Base-by-base conservation (phyloP, 2,888 invertebrate genomes). In the Sphinx pinastri region DNA sequence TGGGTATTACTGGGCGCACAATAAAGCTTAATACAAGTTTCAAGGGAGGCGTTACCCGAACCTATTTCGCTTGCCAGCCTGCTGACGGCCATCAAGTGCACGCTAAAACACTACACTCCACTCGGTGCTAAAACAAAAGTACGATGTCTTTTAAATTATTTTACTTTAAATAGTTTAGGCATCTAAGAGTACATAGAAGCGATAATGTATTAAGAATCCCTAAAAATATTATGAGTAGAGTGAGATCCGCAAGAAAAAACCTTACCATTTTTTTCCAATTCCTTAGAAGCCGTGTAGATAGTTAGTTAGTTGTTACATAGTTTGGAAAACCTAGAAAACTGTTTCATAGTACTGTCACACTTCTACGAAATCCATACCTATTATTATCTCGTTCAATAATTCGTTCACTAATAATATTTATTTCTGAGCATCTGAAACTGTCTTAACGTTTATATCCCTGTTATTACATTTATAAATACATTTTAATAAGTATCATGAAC, bases 1-100 rank as follows among this genome's bases (percentile, higher is more conserved):
- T 75, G 73, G 70, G 69, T 77, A 80, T 81, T 82, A 77, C 77
- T 72, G 77, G 52, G 77, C 75, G 72, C 67, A 74, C 73, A 74
- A 70, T 75, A 72, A 73, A 72, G 71, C 68, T 70, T 76, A 76
- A 75, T 77, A 75, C 71, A 77, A 76, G 76, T 75, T 79, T 70
- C 75, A 74, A 71, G 71, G 72, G 75, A 74, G 70, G 71, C 70
- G 71, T 68, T 68, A 57, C 52, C 38, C 51, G 52, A 66, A 72
- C 74, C 74, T 73, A 75, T 75, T 70, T 75, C 57, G 71, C 74
- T 72, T 72, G 70, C 59, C 70, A 70, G 63, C 66, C 60, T 49
- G 67, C 68, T 73, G 71, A 73, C 73, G 73, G 69, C 71, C 68
- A 71, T 70, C 70, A 60, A 72, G 71, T 59, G 54, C 67, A 58